These are phyloP conservation scores for Dromaius novaehollandiae DNA, from an alignment of 2,113 vertebrate genomes.

Conservation along the genomic window DNA sequence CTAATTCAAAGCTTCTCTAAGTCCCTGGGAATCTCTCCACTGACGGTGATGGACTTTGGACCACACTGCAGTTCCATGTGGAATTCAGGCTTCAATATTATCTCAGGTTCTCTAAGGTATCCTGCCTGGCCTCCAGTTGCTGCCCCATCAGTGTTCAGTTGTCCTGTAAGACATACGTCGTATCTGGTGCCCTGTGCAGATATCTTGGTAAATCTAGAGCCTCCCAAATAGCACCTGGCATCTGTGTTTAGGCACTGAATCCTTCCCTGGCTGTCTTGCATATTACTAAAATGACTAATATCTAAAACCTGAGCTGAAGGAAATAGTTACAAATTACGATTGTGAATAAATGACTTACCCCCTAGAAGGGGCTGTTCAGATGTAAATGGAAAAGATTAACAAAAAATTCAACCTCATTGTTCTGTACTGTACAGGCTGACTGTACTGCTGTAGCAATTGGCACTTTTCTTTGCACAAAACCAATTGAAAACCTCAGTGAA, in stretches of 20 bases:
- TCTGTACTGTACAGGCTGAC: neutral
- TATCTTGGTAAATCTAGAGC: neutral
- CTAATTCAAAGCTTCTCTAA: neutral
- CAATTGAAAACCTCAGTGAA: neutral
- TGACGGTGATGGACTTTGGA: neutral
- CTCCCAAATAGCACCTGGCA: neutral
- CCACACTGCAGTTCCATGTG: rapidly evolving
- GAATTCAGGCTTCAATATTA: neutral
- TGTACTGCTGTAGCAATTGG: neutral
- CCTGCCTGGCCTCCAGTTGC: neutral
- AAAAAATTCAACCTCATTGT: neutral
- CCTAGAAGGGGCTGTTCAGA: neutral
- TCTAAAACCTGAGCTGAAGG: neutral
- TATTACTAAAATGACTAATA: neutral
- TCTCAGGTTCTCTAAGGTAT: neutral
- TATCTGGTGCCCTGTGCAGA: neutral
- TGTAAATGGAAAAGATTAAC: neutral
- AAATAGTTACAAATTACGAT: neutral
- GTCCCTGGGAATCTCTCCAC: neutral
- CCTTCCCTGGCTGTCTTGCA: neutral
- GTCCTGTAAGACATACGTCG: rapidly evolving
- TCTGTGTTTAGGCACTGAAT: neutral
- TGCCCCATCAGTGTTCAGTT: neutral
- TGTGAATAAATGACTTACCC: neutral
- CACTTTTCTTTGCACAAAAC: neutral